phyloP scores from a whole-genome alignment of 2,888 invertebrate genomes.

The Zaprionus obscuricornis region DNA sequence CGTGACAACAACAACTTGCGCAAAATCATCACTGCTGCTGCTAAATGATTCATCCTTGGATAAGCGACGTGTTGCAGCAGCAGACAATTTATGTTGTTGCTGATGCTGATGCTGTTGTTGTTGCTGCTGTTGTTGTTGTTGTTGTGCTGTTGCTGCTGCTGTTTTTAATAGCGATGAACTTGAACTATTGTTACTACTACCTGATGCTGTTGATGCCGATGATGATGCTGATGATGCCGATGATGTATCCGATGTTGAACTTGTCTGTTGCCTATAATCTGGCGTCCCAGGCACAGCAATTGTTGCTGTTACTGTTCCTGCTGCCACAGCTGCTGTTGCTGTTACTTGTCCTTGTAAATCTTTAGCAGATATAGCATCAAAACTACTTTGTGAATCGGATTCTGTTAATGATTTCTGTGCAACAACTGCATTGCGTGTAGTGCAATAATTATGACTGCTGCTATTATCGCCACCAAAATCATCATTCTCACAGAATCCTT shows the following conservation, averaged over 20 bases:
- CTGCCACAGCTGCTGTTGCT: slow-evolving; percentile 37
- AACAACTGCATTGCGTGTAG: slow-evolving; percentile 59
- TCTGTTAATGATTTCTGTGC: slow-evolving; percentile 71
- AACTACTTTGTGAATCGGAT: slow-evolving; percentile 81
- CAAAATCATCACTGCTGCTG: slow-evolving; percentile 93
- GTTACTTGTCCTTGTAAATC: slow-evolving; percentile 50
- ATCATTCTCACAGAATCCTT: slow-evolving; percentile 98
- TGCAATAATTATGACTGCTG: slow-evolving; percentile 84
- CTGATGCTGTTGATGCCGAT: slow-evolving; percentile 78
- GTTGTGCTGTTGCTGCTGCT: slow-evolving; percentile 36
- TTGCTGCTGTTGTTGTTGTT: slow-evolving; percentile 14
- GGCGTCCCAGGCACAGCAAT: slow-evolving; percentile 38
- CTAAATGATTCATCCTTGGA: slow-evolving; percentile 92
- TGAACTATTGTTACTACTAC: slow-evolving; percentile 78
- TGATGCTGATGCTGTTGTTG: no score
- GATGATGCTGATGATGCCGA: slow-evolving; percentile 78
- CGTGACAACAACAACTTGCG: slow-evolving; percentile 28
- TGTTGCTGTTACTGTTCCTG: slow-evolving; percentile 16
- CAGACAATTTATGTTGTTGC: no score
- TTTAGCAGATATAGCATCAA: slow-evolving; percentile 68
- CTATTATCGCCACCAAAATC: slow-evolving; percentile 90
- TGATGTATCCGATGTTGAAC: slow-evolving; percentile 76
- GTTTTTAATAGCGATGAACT: slow-evolving; percentile 76
- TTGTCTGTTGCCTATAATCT: slow-evolving; percentile 65
- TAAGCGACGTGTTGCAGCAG: slow-evolving; percentile 85